These are phyloP conservation scores for Nowickia ferox DNA, from an alignment of 2,888 invertebrate species.

Conservation along the genomic window DNA sequence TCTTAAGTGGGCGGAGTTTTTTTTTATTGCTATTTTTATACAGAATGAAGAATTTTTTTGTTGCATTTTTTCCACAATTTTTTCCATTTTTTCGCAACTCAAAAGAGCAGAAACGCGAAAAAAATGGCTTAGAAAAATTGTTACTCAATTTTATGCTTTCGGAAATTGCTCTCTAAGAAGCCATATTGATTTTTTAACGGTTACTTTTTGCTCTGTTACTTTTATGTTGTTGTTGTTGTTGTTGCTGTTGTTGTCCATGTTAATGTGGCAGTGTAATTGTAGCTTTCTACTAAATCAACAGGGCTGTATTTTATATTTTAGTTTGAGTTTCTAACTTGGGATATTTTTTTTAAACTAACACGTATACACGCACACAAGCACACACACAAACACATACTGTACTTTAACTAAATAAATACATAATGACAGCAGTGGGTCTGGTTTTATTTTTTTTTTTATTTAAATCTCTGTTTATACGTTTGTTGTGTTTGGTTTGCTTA, in stretches of 20 bases:
- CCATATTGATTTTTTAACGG: slow-evolving; percentile 73
- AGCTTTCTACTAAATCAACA: slow-evolving; percentile 54
- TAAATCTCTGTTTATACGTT: neutral
- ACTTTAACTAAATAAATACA: neutral
- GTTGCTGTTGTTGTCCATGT: neutral
- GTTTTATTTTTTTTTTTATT: too few relatives aligned
- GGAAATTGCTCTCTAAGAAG: slow-evolving; percentile 65
- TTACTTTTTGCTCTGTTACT: slow-evolving; percentile 30
- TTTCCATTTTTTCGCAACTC: slow-evolving; percentile 41
- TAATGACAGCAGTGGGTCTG: slow-evolving; percentile 22
- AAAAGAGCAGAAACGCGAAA: slow-evolving; percentile 33
- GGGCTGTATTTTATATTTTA: slow-evolving; percentile 64
- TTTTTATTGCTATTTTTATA: slow-evolving; percentile 77
- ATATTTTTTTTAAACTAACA: neutral
- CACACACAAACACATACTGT: too few relatives aligned
- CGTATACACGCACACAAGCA: neutral
- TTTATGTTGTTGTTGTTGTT: neutral
- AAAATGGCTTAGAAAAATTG: slow-evolving; percentile 35
- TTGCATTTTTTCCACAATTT: slow-evolving; percentile 32
- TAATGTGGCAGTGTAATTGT: slow-evolving; percentile 22
- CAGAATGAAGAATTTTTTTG: slow-evolving; percentile 50
- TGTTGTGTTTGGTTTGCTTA: slow-evolving; percentile 36
- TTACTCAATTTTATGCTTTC: slow-evolving; percentile 44
- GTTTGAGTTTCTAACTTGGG: slow-evolving; percentile 50
- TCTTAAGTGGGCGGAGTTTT: slow-evolving; percentile 82